A percentile compares a stretch with the other conserved stretches of the same genome.
phyloP scores from a whole-genome alignment of 2,113 vertebrate genomes.

The Tursiops truncatus region DNA sequence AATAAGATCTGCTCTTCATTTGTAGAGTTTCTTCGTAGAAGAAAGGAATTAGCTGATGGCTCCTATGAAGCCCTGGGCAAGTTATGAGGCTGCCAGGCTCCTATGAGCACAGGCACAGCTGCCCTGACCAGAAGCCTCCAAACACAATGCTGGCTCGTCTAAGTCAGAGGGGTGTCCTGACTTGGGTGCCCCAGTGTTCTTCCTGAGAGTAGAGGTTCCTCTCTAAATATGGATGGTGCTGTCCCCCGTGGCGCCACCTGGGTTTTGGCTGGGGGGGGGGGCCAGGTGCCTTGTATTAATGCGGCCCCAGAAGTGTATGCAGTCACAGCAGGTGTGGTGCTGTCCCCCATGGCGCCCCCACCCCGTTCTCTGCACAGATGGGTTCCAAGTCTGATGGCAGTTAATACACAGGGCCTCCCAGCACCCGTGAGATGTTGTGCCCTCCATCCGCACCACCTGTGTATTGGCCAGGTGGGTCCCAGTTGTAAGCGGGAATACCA shows the following conservation, averaged over 20 bases:
- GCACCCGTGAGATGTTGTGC: too few relatives aligned
- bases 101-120: constrained; percentile 57
- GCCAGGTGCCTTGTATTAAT: neutral
- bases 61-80: constrained; percentile 82
- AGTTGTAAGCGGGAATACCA: neutral
- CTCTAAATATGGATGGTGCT: neutral
- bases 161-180: neutral
- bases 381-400: rapidly evolving
- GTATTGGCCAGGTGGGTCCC: too few relatives aligned
- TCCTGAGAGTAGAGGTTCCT: neutral
- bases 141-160: neutral
- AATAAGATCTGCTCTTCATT: constrained; percentile 88
- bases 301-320: too few relatives aligned
- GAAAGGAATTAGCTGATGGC: constrained; percentile 81
- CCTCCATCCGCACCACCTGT: rapidly evolving
- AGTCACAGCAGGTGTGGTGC: neutral
- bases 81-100: constrained; percentile 84
- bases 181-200: neutral
- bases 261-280: rapidly evolving
- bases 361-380: neutral
- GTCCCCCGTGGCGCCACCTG: rapidly evolving
- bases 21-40: constrained; percentile 83
- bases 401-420: neutral
- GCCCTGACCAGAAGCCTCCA: constrained; percentile 85
- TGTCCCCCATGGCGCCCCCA: neutral